Evolutionary conservation across 92 coral and sea anemone genomes (phyloP), one percentile per base, ranked within the genome.

Genomic region (Epizoanthus fatuus): DNA sequence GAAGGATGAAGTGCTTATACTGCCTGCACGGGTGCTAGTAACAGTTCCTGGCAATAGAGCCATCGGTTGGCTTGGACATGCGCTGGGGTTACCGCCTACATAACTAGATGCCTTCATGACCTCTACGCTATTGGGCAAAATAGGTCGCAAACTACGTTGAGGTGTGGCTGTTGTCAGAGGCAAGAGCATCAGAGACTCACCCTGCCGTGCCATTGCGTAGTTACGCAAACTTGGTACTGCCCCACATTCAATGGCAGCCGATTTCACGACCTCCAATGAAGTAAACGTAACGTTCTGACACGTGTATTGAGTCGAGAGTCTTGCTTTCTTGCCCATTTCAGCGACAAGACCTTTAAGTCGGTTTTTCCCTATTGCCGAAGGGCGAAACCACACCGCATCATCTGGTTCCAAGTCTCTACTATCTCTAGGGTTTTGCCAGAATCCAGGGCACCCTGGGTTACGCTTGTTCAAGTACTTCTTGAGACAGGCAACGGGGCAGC

Each of bases 341-440:
- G 69, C 38, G 16, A 63, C 69, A 63, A 63, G 69, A 29, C 69
- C 69, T 42, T 63, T 63, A 4, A 63, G 69, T 63, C 69, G 40
- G 42, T 63, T 63, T 63, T 63, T 63, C 69, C 69, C 69, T 20
- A 63, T 63, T 29, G 42, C 69, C 11, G 69, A 32, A 38, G 69
- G 69, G 42, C 42, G 69, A 8, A 63, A 63, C 69, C 69, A 63
- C 32, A 63, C 42, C 1, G 39, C 38, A 22, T 63, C 69, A 11
- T 63, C 16, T 0, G 69, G 22, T 3, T 63, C 69, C 7, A 63
- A 25, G 11, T 63, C 69, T 63, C 69, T 12, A 63, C 32, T 10
- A 63, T 63, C 40, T 63, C 14, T 25, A 29, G 42, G 69, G 10
- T 63, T 63, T 63, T 63, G 69, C 69, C 69, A 63, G 69, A 63